Percentiles rank a stretch among this genome's conserved stretches.
phyloP scores from a whole-genome alignment of 2,888 invertebrate species.

The Drosophila lacicola region DNA sequence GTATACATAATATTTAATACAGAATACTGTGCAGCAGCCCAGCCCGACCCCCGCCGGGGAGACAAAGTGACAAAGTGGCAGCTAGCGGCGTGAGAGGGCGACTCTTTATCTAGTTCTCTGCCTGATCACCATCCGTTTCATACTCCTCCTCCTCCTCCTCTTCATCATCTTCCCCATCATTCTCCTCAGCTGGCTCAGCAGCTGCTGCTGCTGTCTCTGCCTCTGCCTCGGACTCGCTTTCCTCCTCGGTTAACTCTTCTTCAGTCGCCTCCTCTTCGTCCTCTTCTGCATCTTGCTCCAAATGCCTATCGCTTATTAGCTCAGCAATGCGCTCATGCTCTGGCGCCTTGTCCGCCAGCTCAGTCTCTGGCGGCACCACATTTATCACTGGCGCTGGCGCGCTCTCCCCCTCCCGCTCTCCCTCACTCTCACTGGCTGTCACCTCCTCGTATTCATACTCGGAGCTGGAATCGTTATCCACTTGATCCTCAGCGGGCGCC shows the following conservation, averaged over 20 bases:
- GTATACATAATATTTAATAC: slow-evolving; percentile 65
- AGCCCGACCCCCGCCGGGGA: background rate
- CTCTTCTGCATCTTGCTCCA: slow-evolving; percentile 8
- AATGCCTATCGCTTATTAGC: slow-evolving; percentile 40
- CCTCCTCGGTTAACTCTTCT: slow-evolving; percentile 42
- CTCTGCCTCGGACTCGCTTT: slow-evolving; percentile 28
- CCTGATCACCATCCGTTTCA: slow-evolving; percentile 28
- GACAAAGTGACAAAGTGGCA: slow-evolving; percentile 33
- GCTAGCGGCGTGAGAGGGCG: background rate
- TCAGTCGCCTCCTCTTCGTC: slow-evolving; percentile 43
- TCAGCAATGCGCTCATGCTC: slow-evolving; percentile 22
- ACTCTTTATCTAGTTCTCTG: slow-evolving; percentile 17
- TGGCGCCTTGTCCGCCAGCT: slow-evolving; percentile 36
- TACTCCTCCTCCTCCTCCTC: slow-evolving; percentile 21
- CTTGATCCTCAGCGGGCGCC: background rate
- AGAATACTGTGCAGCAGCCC: slow-evolving; percentile 54
- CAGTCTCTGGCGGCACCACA: slow-evolving; percentile 54
- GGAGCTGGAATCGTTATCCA: slow-evolving; percentile 42
- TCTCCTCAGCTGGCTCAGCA: background rate
- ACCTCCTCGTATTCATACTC: slow-evolving; percentile 62
- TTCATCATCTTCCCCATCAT: slow-evolving; percentile 15
- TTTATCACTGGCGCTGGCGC: slow-evolving; percentile 53
- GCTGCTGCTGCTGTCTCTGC: background rate
- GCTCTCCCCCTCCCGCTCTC: slow-evolving; percentile 6
- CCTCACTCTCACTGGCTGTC: slow-evolving; percentile 59